Conservation (phyloP, 2,888 invertebrate species). For the Sminthurides aquaticus region DNA sequence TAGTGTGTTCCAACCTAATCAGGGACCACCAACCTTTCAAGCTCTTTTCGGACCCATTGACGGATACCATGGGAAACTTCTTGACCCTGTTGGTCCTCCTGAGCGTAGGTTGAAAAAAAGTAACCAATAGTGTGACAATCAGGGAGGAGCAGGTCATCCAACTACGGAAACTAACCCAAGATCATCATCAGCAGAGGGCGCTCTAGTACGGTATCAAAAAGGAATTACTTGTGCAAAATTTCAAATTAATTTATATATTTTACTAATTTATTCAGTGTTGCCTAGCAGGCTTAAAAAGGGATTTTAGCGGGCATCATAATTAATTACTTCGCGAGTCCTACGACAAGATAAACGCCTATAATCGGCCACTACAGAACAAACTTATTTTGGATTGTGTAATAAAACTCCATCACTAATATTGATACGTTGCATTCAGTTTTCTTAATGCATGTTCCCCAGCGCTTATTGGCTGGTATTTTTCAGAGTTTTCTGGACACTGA, state of each 20-base stretch:
- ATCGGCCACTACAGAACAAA: not conserved
- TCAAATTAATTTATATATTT: no score
- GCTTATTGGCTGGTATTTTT: slow-evolving; percentile 19
- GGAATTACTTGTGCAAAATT: no score
- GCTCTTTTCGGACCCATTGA: slow-evolving; percentile 10
- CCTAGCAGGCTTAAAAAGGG: not conserved
- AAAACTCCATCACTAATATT: slow-evolving; percentile 11
- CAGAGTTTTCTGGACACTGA: not conserved
- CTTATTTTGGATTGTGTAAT: not conserved
- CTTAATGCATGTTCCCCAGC: slow-evolving; percentile 31
- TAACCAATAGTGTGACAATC: not conserved
- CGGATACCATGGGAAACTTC: not conserved
- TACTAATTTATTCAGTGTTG: not conserved
- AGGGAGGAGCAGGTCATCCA: no score
- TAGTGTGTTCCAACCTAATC: not conserved
- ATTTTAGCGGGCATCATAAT: no score
- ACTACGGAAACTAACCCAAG: no score
- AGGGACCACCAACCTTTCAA: not conserved
- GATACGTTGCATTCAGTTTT: slow-evolving; percentile 22
- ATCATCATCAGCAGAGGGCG: no score
- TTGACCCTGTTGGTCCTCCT: not conserved
- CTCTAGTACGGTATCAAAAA: no score
- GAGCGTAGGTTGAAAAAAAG: not conserved
- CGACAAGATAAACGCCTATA: not conserved
- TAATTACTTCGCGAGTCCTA: no score